phyloP scores from a whole-genome alignment of 2,888 invertebrate species.

The Gortyna flavago region DNA sequence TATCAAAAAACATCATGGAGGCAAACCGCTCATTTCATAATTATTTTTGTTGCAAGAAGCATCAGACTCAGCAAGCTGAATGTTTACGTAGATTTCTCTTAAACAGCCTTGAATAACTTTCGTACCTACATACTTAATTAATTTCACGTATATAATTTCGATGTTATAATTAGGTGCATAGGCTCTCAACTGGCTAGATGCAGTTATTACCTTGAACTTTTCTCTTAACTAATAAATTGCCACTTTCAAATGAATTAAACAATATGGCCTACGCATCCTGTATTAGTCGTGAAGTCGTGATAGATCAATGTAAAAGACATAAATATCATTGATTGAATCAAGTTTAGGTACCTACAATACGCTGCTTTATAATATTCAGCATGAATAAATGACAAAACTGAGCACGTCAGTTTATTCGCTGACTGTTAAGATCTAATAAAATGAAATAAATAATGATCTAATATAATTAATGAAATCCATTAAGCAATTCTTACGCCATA shows the following conservation, averaged over 20 bases:
- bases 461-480: not conserved
- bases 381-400: not conserved
- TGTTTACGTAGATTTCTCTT: conserved; percentile 33
- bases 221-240: not conserved
- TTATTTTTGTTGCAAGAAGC: not conserved
- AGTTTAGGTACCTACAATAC: not conserved
- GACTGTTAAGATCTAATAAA: not conserved
- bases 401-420: not conserved
- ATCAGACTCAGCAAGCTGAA: not conserved
- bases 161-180: not conserved
- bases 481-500: not conserved
- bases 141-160: conserved; percentile 34
- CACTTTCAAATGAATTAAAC: not conserved
- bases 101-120: conserved; percentile 27
- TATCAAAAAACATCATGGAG: not conserved
- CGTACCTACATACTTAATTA: conserved; percentile 19
- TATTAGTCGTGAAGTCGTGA: not conserved
- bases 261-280: not conserved
- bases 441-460: not conserved
- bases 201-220: conserved; percentile 16
- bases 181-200: conserved; percentile 2
- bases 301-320: not conserved
- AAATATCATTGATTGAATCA: conserved; percentile 1
- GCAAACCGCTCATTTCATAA: not conserved
- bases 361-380: not conserved